Evolutionary conservation across 2,797 vertebrate species (phyloP), one percentile per base, ranked within the genome.

Genomic region (Danionella dracula): DNA sequence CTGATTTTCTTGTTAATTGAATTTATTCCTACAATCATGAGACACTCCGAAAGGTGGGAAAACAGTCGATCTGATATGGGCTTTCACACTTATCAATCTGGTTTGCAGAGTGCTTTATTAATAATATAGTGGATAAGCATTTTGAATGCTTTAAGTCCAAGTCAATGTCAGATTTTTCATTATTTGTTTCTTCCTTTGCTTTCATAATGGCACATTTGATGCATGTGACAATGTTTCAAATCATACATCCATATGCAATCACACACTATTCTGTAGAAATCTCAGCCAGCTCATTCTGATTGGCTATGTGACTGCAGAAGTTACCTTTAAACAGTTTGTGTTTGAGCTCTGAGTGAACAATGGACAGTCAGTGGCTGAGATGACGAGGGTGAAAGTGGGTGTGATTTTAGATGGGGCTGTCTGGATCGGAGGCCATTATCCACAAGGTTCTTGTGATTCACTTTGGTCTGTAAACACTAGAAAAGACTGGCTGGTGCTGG

Each of bases 231-330:
- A 57, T 50, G 8, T 67, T 55, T 53, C 64, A 67, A 46, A 63
- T 58, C 38, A 51, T 56, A 49, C 56, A 70, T 74, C 61, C 34
- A 59, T 81, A 81, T 81, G 80, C 77, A 82, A 62, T n/a, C 50
- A 68, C 41, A 17, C 41, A 5, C 40, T 2, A 31, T 55, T 12
- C 70, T 70, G 68, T 75, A 75, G 72, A 70, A 62, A 73, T 68
- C 67, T 21, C 42, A 55, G 29, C 27, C 72, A 9, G 38, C 41
- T 20, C 17, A 27, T 56, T 67, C 31, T 45, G 41, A 12, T 49
- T 17, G 34, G 41, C 17, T 51, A 56, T 51, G 13, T 55, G n/a
- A 31, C 12, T 15, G 32, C n/a, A 8, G 23, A 27, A 27, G 40
- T 40, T 13, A 65, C 23, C 38, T 64, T 17, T 20, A 9, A 21